phyloP scores from a whole-genome alignment of 2,888 invertebrate genomes.

The Apamea sordens region DNA sequence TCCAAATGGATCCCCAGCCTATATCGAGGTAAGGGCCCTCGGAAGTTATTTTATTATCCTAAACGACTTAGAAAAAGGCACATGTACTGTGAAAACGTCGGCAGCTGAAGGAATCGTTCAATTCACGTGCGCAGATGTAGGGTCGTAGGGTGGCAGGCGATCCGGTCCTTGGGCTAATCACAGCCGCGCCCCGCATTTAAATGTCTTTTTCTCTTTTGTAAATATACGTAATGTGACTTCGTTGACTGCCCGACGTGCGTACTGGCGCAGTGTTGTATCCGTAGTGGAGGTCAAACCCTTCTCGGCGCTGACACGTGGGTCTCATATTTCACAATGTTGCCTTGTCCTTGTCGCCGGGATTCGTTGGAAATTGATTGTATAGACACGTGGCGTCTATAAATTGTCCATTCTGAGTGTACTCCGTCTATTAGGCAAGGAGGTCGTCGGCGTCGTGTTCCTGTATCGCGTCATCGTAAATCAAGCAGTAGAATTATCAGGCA shows the following conservation, averaged over 20 bases:
- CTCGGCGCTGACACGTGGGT: constrained; percentile 81
- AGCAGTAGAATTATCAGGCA: constrained; percentile 87
- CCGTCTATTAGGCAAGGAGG: constrained; percentile 82
- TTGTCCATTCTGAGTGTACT: constrained; percentile 81
- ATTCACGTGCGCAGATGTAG: constrained; percentile 77
- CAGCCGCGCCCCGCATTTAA: constrained; percentile 87
- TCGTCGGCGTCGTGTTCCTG: constrained; percentile 77
- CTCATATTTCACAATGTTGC: constrained; percentile 85
- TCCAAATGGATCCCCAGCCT: constrained; percentile 60
- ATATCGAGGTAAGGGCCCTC: constrained; percentile 57
- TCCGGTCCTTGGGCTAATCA: constrained; percentile 84
- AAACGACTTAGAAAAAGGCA: constrained; percentile 70
- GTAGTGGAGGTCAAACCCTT: constrained; percentile 71
- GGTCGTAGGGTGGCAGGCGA: constrained; percentile 77
- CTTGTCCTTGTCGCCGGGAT: constrained; percentile 62
- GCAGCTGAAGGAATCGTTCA: constrained; percentile 74
- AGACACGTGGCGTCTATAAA: constrained; percentile 83
- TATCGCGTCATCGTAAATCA: constrained; percentile 89
- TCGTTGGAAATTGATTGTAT: constrained; percentile 82
- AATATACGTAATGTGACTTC: constrained; percentile 77
- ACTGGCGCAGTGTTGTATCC: constrained; percentile 66
- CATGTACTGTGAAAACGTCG: constrained; percentile 72
- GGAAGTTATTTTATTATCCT: constrained; percentile 67
- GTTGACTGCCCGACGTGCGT: constrained; percentile 69
- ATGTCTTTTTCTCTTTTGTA: constrained; percentile 83